Evolutionary conservation across 2,797 vertebrate species (phyloP).

Genomic region (Halcyon chelicuti): DNA sequence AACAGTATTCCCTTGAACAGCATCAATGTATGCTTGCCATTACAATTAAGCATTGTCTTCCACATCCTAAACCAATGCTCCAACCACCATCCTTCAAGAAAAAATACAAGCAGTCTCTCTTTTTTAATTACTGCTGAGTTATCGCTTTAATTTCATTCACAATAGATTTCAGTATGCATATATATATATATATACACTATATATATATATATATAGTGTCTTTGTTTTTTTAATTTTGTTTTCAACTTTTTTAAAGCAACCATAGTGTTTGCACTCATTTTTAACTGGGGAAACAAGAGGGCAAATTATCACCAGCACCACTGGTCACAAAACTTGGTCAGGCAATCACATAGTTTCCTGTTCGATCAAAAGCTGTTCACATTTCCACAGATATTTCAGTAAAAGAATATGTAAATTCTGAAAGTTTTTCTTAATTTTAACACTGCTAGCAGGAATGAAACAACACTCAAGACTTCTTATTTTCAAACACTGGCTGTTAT

Average conservation of each 20-base stretch:
- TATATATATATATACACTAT: too few species aligned
- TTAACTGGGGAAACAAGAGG: background rate
- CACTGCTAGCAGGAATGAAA: background rate
- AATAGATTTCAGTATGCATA: too few species aligned
- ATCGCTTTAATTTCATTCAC: background rate
- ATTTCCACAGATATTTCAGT: background rate
- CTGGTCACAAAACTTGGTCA: background rate
- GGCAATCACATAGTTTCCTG: background rate
- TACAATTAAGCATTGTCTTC: background rate
- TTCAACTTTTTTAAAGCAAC: background rate
- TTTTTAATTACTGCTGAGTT: background rate
- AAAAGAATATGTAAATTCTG: background rate
- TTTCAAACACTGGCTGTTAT: background rate
- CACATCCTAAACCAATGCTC: background rate
- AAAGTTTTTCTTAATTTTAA: background rate
- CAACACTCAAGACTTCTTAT: background rate
- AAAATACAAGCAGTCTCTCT: background rate
- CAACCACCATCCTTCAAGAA: background rate
- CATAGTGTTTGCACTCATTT: background rate
- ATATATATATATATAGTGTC: too few species aligned
- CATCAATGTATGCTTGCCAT: background rate
- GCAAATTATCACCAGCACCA: background rate
- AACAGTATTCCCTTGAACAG: background rate
- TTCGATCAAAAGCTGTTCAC: background rate
- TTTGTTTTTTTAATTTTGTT: too few species aligned